These are phyloP conservation scores for Cygnus olor DNA, from an alignment of 2,797 vertebrate genomes.

Conservation along the genomic window DNA sequence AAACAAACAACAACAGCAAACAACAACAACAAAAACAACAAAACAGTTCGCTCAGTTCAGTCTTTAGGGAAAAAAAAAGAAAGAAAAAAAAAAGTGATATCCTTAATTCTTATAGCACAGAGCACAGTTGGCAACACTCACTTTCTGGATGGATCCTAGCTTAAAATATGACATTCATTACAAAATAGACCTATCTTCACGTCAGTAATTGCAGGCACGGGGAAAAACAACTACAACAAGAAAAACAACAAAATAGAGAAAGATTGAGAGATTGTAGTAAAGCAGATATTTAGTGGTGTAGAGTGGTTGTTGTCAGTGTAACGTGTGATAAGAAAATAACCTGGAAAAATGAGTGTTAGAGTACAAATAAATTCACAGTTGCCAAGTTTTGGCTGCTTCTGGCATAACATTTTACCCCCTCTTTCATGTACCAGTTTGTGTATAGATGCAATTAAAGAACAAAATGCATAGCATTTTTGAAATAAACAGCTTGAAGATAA, in stretches of 20 bases:
- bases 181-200: background rate
- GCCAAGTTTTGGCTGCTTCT: background rate
- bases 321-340: background rate
- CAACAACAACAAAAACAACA: too few relatives aligned
- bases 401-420: background rate
- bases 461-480: background rate
- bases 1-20: too few relatives aligned
- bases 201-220: background rate
- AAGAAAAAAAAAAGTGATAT: background rate
- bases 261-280: background rate
- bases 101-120: background rate
- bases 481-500: background rate
- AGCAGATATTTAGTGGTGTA: background rate
- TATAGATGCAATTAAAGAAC: background rate
- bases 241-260: background rate
- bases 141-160: background rate
- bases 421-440: background rate
- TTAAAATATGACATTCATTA: background rate
- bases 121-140: background rate
- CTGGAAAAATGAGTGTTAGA: background rate
- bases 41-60: background rate
- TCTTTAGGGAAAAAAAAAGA: background rate
- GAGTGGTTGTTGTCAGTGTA: background rate
- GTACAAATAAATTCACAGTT: background rate
- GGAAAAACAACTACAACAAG: background rate